Conservation (phyloP, 1,140 invertebrate species). For the Nasonia longicornis region DNA sequence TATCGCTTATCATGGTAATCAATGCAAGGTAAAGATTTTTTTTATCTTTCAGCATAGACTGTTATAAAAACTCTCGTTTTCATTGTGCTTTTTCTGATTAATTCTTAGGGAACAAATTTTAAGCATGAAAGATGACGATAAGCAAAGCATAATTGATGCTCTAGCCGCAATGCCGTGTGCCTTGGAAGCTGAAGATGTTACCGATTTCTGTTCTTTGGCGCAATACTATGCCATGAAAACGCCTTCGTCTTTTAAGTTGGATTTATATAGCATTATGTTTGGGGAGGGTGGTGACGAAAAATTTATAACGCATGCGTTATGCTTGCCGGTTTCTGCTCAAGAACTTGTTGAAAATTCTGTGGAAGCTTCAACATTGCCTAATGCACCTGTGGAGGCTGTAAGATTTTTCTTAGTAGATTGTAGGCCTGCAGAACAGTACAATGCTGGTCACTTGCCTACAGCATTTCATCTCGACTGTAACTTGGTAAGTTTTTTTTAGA, state of each 20-base stretch:
- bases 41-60: not conserved
- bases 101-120: conserved; percentile 83
- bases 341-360: conserved; percentile 86
- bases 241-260: conserved; percentile 90
- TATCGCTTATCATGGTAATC: conserved; percentile 94
- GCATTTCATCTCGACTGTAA: conserved; percentile 98
- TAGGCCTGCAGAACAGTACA: conserved; percentile 95
- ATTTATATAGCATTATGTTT: conserved; percentile 75
- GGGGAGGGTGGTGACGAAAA: conserved; percentile 69
- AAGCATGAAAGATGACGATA: conserved; percentile 80
- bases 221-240: conserved; percentile 95
- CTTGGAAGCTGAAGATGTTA: conserved; percentile 93
- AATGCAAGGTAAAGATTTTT: conserved; percentile 82
- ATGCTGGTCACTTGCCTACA: conserved; percentile 94
- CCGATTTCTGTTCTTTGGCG: conserved; percentile 95
- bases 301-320: conserved; percentile 87
- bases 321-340: conserved; percentile 91
- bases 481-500: conserved; percentile 72
- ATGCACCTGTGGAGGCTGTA: conserved; percentile 72
- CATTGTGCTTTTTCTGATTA: conserved; percentile 24
- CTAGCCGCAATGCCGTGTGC: conserved; percentile 84
- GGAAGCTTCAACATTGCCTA: conserved; percentile 70
- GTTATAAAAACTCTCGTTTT: not conserved
- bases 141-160: conserved; percentile 80
- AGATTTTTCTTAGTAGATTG: conserved; percentile 98